Evolutionary conservation across 1,140 invertebrate genomes (phyloP).

Genomic region (Latrodectus geometricus): DNA sequence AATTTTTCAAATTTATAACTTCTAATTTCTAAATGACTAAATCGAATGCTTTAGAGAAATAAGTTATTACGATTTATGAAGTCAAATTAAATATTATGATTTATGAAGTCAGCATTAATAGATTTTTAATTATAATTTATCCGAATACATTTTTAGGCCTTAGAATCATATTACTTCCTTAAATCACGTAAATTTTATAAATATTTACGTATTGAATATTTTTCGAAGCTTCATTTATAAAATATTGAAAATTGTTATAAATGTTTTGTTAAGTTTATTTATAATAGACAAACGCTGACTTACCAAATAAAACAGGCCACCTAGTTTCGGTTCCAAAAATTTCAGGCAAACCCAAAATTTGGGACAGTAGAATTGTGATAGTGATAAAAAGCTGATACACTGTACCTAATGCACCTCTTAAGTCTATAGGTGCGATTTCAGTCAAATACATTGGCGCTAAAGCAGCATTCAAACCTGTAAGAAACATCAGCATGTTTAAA

Average conservation of each 20-base stretch:
- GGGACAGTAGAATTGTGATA: slow-evolving; percentile 81
- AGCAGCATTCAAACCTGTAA: slow-evolving; percentile 76
- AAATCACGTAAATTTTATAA: too few relatives aligned
- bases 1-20: too few relatives aligned
- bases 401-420: slow-evolving; percentile 86
- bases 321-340: slow-evolving; percentile 77
- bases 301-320: slow-evolving; percentile 72
- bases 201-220: too few relatives aligned
- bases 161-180: too few relatives aligned
- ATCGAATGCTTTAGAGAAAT: too few relatives aligned
- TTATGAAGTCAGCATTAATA: too few relatives aligned
- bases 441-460: slow-evolving; percentile 87
- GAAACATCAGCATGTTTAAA: neutral
- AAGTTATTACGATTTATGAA: too few relatives aligned
- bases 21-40: too few relatives aligned
- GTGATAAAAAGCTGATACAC: slow-evolving; percentile 90
- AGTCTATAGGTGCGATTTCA: slow-evolving; percentile 85
- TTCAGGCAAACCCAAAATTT: slow-evolving; percentile 78
- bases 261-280: neutral
- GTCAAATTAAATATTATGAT: too few relatives aligned
- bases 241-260: neutral
- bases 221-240: too few relatives aligned
- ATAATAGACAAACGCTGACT: slow-evolving; percentile 65
- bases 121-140: too few relatives aligned
- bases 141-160: too few relatives aligned